Conservation (phyloP, 1,140 invertebrate genomes). For the Saccostrea glomerata region DNA sequence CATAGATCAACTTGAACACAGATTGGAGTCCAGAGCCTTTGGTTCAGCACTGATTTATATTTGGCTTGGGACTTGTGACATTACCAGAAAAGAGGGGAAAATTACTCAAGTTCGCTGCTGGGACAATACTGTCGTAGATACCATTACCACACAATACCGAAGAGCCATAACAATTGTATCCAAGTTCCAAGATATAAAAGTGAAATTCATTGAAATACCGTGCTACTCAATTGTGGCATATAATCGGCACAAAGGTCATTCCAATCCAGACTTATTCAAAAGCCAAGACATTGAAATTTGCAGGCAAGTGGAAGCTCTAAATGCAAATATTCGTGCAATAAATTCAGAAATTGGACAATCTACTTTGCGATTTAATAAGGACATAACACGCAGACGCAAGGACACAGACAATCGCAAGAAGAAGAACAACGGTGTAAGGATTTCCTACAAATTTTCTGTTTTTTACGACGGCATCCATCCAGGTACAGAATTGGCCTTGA, state of each 20-base stretch:
- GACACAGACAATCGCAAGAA: not conserved
- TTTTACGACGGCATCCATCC: not conserved
- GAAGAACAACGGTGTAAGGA: conserved; percentile 3
- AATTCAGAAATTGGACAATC: not conserved
- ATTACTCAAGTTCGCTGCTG: not conserved
- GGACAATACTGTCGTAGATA: not conserved
- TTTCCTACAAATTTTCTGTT: not conserved
- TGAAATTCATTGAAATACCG: not conserved
- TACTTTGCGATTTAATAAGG: not conserved
- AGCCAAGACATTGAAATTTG: not conserved
- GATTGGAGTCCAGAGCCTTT: not conserved
- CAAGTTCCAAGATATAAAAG: not conserved
- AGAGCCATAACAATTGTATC: not conserved
- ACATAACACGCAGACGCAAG: not conserved
- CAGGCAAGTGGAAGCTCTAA: not conserved
- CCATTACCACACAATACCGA: not conserved
- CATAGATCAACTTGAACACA: not conserved
- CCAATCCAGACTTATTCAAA: too few relatives aligned
- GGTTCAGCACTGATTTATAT: not conserved
- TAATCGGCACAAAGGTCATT: not conserved
- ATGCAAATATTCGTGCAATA: not conserved
- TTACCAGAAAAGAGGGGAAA: not conserved
- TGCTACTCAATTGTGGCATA: not conserved
- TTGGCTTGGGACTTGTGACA: not conserved
- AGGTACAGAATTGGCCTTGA: not conserved